phyloP scores from a whole-genome alignment of 2,113 vertebrate genomes.

The Rhombomys opimus region DNA sequence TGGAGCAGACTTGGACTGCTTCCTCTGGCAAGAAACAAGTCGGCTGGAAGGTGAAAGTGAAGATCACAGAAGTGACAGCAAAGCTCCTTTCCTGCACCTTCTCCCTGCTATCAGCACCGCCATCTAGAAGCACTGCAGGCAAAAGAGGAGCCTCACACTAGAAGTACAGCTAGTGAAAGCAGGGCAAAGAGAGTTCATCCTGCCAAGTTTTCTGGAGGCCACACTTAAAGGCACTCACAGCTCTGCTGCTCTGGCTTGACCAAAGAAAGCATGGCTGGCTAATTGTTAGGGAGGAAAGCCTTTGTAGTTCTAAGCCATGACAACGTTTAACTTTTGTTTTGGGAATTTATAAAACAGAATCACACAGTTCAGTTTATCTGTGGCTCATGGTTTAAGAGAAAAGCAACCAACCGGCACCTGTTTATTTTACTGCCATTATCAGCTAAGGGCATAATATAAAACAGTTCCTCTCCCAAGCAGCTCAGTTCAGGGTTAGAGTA shows the following conservation, averaged over 20 bases:
- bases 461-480: neutral
- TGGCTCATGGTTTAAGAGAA: neutral
- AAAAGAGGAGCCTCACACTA: neutral
- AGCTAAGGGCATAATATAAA: neutral
- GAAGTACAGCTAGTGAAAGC: neutral
- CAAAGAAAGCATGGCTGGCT: neutral
- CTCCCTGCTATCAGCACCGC: neutral
- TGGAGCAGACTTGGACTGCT: neutral
- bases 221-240: slow-evolving; percentile 13
- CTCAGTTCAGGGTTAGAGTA: neutral
- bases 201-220: neutral
- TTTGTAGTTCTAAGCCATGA: slow-evolving; percentile 24
- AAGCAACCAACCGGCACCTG: neutral
- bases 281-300: neutral
- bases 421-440: neutral
- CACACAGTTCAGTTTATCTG: neutral
- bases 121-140: neutral
- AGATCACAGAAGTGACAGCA: neutral
- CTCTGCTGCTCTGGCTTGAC: neutral
- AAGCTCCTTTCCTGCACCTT: neutral
- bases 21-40: neutral
- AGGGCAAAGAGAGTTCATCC: neutral
- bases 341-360: neutral
- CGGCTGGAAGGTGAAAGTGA: neutral
- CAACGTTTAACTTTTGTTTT: slow-evolving; percentile 17